Conservation (phyloP, 2,113 vertebrate species). For the Uropsilus gracilis region DNA sequence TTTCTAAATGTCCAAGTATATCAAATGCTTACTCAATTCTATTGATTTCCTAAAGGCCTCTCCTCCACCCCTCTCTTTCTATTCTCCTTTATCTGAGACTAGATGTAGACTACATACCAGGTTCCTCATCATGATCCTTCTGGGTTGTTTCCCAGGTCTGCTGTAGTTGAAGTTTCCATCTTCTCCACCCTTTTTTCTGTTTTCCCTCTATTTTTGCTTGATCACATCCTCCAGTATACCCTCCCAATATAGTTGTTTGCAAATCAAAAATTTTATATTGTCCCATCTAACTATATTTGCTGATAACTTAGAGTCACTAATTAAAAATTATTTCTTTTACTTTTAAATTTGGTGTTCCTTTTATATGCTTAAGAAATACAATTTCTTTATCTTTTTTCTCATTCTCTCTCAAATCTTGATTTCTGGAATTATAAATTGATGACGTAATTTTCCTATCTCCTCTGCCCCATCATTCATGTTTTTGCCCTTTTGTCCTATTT, state of each 20-base stretch:
- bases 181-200: not conserved
- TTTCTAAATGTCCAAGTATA: not conserved
- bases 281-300: not conserved
- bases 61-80: not conserved
- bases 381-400: not conserved
- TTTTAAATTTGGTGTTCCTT: not conserved
- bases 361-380: not conserved
- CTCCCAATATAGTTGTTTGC: not conserved
- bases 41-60: not conserved
- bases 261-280: not conserved
- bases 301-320: not conserved
- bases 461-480: not conserved
- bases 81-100: not conserved
- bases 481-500: not conserved
- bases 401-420: not conserved
- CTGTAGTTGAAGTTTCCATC: not conserved
- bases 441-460: not conserved
- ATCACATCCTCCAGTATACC: not conserved
- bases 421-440: not conserved
- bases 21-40: not conserved
- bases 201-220: not conserved
- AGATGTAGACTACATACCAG: too few species aligned
- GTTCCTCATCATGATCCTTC: not conserved
- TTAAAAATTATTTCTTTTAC: not conserved
- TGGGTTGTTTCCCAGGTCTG: not conserved